Evolutionary conservation across 2,888 invertebrate species (phyloP).

Genomic region (Drosophila barbarae): DNA sequence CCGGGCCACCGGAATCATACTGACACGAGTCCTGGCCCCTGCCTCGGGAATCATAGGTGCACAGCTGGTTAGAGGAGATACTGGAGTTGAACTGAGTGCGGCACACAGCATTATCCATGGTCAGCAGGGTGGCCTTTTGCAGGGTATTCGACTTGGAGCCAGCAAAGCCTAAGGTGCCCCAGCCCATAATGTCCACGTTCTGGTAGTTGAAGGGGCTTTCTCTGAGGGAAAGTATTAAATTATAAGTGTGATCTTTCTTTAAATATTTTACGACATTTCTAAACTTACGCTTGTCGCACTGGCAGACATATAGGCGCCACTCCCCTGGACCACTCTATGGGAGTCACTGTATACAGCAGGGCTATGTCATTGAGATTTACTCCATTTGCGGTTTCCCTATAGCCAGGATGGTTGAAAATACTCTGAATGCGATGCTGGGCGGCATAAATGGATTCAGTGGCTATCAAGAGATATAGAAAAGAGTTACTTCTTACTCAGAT

Average conservation of each 20-base stretch:
- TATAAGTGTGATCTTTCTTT: background rate
- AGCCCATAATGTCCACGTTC: constrained; percentile 77
- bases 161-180: constrained; percentile 81
- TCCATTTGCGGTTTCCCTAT: constrained; percentile 36
- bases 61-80: constrained; percentile 52
- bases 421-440: constrained; percentile 78
- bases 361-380: constrained; percentile 81
- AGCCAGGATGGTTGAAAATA: constrained; percentile 70
- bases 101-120: constrained; percentile 62
- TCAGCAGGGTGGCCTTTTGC: constrained; percentile 80
- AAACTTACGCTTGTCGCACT: constrained; percentile 75
- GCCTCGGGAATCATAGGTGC: constrained; percentile 69
- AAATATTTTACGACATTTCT: background rate
- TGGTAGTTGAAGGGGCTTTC: constrained; percentile 51
- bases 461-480: constrained; percentile 27
- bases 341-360: constrained; percentile 78
- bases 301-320: constrained; percentile 84
- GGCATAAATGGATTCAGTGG: constrained; percentile 61
- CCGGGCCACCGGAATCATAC: constrained; percentile 82
- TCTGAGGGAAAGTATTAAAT: constrained; percentile 14
- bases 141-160: constrained; percentile 80
- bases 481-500: background rate
- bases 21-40: constrained; percentile 81
- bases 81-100: constrained; percentile 51
- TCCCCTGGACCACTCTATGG: constrained; percentile 80